A percentile compares a stretch with the other conserved stretches of the same genome.
Conservation (phyloP, 2,113 vertebrate species). For the Clarias macrocephalus region DNA sequence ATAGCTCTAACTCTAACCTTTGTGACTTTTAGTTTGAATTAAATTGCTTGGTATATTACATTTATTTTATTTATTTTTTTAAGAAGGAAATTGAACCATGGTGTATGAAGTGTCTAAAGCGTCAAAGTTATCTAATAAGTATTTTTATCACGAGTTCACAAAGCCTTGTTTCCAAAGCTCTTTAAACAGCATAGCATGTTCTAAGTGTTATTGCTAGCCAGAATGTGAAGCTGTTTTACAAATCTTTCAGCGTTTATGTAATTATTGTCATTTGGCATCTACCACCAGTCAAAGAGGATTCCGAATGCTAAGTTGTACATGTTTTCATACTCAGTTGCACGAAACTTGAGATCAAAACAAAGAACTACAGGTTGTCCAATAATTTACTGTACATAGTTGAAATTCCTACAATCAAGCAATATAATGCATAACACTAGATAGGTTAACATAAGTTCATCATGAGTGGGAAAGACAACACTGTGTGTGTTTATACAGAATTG, state of each 20-base stretch:
- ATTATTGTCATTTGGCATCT: not conserved
- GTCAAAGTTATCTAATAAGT: not conserved
- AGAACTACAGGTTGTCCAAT: not conserved
- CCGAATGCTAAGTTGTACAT: not conserved
- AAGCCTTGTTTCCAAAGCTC: not conserved
- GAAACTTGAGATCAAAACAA: not conserved
- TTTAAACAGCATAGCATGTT: not conserved
- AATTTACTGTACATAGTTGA: no score
- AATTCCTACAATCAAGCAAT: no score
- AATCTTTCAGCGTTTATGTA: not conserved
- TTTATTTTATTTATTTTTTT: not conserved
- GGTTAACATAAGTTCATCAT: no score
- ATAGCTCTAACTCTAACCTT: not conserved
- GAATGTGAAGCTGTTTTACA: not conserved
- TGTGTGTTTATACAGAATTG: no score
- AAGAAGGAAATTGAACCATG: not conserved
- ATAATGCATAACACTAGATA: no score
- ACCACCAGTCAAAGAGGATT: not conserved
- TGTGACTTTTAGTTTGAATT: constrained; percentile 4
- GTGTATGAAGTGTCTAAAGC: not conserved
- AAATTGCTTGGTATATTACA: not conserved
- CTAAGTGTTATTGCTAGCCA: not conserved
- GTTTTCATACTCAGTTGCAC: not conserved
- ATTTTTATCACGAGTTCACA: not conserved
- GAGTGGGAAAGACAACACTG: no score